Percentiles rank a stretch among this genome's conserved stretches.
Conservation (phyloP, 2,888 invertebrate species). For the Calliphora vomitoria region DNA sequence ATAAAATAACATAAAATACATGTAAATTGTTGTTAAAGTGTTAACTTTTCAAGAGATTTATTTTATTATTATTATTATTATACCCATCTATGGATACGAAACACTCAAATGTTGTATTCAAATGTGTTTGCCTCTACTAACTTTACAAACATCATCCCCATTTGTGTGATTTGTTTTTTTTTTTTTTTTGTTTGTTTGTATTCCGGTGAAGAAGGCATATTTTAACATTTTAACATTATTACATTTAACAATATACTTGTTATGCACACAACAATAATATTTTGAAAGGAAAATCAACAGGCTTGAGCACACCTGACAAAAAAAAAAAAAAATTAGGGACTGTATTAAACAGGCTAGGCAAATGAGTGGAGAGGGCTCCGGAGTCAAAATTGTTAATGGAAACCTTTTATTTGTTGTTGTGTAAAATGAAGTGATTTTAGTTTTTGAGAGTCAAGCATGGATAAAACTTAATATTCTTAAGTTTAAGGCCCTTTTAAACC, state of each 20-base stretch:
- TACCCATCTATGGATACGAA: constrained; percentile 12
- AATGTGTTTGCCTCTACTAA: constrained; percentile 26
- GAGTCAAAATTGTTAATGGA: no score
- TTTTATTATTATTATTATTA: constrained; percentile 39
- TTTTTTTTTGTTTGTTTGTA: neutral
- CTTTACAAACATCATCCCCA: neutral
- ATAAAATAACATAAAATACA: constrained; percentile 41
- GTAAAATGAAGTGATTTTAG: no score
- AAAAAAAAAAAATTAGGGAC: no score
- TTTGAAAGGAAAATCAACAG: constrained; percentile 5
- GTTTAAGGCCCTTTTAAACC: no score
- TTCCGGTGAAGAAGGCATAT: constrained; percentile 22
- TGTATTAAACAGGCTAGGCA: no score
- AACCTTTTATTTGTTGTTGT: no score
- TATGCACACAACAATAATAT: constrained; percentile 34
- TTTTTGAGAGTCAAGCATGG: no score
- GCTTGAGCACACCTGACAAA: neutral
- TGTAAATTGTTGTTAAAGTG: constrained; percentile 57
- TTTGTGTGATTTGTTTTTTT: neutral
- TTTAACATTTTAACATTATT: constrained; percentile 54
- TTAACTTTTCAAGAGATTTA: constrained; percentile 57
- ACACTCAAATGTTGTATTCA: constrained; percentile 33
- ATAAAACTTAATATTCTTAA: no score
- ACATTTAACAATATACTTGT: constrained; percentile 54
- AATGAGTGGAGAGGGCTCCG: no score